Evolutionary conservation across 2,888 invertebrate genomes (phyloP), one percentile per base, ranked within the genome.

Genomic region (Lasioglossum pauxillum): DNA sequence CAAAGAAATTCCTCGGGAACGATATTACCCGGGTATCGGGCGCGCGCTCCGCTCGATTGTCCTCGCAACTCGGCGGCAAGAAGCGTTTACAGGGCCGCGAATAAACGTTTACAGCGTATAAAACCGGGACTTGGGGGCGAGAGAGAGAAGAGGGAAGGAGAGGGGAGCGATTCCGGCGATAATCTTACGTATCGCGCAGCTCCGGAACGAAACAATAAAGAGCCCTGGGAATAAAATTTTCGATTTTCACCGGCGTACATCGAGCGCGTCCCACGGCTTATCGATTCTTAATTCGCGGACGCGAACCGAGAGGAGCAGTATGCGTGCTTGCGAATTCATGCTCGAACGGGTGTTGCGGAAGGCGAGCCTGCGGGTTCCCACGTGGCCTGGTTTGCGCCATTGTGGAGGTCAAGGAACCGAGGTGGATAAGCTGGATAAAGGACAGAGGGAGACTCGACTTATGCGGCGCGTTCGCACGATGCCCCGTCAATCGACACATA

Each of bases 41-140:
- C 31, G 67, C 31, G 67, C 67, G 67, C 67, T 60, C 27, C 31
- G 71, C 44, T 67, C 57, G 73, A 73, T 72, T 49, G 78, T 71
- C 69, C 69, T 35, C 41, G 67, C 35, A 69, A 35, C 67, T 69
- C 19, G 38, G 38, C 69, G 38, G 38, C 38, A 35, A 35, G 74
- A 72, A 60, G 67, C 67, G 46, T 80, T 77, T 81, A 84, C 76
- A 81, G 35, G 57, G 49, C 16, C 64, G 49, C 75, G 53, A 35
- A 57, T 81, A 77, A 77, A 57, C 44, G 67, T 84, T 84, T 72
- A 73, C 81, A 67, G 81, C 44, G 27, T 44, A 27, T 81, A 81
- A 84, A 81, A 53, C 31, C 53, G 23, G 23, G 23, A 53, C 53
- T 53, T 7, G 10, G 53, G 23, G 35, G 19, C 35, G 7, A 19